Conservation (phyloP, 2,113 vertebrate species). For the Anser cygnoides region DNA sequence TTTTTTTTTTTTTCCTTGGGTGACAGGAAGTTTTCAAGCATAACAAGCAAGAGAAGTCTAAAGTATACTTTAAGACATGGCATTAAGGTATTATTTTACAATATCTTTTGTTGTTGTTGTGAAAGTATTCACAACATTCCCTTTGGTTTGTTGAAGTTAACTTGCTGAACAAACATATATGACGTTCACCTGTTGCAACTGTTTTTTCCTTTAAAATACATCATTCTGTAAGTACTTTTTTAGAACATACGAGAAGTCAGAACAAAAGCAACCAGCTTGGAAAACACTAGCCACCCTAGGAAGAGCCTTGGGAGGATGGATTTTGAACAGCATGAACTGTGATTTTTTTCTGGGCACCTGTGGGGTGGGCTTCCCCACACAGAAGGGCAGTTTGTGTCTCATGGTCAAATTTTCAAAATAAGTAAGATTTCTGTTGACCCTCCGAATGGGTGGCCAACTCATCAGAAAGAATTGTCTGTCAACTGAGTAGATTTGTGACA, state of each 20-base stretch:
- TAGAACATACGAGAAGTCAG: background rate
- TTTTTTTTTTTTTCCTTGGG: background rate
- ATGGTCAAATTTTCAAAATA: constrained; percentile 58
- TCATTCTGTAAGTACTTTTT: background rate
- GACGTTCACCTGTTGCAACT: background rate
- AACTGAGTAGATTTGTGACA: constrained; percentile 68
- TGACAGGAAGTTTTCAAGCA: constrained; percentile 41
- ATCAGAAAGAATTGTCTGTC: constrained; percentile 69
- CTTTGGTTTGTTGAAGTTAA: constrained; percentile 21
- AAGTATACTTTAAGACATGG: background rate
- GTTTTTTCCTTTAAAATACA: background rate
- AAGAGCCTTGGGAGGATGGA: background rate
- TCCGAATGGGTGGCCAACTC: constrained; percentile 69
- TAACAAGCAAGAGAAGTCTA: constrained; percentile 24
- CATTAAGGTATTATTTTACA: constrained; percentile 48
- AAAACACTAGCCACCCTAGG: background rate
- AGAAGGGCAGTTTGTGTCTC: constrained; percentile 49
- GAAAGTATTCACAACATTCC: constrained; percentile 9
- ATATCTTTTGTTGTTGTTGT: background rate
- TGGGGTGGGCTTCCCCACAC: constrained; percentile 13
- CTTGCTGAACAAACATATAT: background rate
- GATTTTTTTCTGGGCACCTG: background rate
- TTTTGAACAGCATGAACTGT: background rate
- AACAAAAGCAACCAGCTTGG: background rate
- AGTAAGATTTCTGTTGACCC: constrained; percentile 58